Conservation (phyloP, 2,888 invertebrate species). For the Cryptophagus acutangulus region DNA sequence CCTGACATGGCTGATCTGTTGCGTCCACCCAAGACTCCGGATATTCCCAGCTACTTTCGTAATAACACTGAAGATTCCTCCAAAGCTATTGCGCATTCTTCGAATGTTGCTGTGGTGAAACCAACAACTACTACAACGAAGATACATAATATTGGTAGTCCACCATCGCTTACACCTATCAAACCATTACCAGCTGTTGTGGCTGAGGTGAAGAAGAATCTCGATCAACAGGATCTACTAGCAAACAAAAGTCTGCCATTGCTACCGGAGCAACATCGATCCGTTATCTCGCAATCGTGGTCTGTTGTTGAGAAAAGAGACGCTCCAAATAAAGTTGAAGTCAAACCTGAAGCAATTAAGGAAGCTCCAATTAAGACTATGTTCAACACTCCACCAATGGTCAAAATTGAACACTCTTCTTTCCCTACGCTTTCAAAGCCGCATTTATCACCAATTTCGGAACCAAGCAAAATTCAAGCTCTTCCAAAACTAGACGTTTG, state of each 20-base stretch:
- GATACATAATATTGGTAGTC: conserved; percentile 38
- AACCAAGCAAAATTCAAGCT: conserved; percentile 22
- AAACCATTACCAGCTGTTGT: conserved; percentile 27
- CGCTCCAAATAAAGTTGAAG: conserved; percentile 6
- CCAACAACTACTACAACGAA: conserved; percentile 19
- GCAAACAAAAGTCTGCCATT: conserved; percentile 25
- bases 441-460: conserved; percentile 22
- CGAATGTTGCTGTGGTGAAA: neutral
- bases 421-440: conserved; percentile 31
- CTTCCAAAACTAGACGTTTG: conserved; percentile 17
- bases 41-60: conserved; percentile 52
- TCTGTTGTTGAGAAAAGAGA: conserved; percentile 22
- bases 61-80: conserved; percentile 39
- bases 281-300: conserved; percentile 34
- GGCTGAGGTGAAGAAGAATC: conserved; percentile 21
- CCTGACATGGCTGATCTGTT: conserved; percentile 51
- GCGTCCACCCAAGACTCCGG: conserved; percentile 54
- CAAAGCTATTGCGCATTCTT: conserved; percentile 12
- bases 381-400: conserved; percentile 25
- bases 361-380: conserved; percentile 13
- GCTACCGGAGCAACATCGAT: conserved; percentile 29
- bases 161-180: conserved; percentile 45
- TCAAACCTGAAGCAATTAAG: conserved; percentile 18
- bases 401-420: conserved; percentile 31
- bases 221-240: conserved; percentile 16